A percentile compares a stretch with the other conserved stretches of the same genome.
Conservation (phyloP, 2,797 vertebrate species). For the Limosa lapponica region DNA sequence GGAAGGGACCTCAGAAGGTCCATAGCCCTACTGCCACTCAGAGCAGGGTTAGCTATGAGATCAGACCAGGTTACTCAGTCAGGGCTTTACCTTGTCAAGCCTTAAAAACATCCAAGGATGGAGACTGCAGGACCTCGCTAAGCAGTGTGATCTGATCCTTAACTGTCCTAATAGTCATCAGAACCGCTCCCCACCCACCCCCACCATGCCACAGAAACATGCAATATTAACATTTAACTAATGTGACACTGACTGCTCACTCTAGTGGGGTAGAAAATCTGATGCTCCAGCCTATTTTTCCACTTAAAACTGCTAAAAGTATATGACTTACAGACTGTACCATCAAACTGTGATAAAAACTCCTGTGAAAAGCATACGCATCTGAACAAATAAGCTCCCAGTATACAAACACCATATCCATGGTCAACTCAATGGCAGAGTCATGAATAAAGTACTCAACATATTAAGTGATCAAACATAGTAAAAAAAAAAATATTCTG, state of each 20-base stretch:
- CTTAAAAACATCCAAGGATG: background rate
- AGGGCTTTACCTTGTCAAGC: background rate
- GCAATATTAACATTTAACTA: background rate
- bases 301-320: background rate
- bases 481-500: background rate
- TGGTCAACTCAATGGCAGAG: background rate
- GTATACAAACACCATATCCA: background rate
- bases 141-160: background rate
- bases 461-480: background rate
- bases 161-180: background rate
- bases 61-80: background rate
- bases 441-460: background rate
- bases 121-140: background rate
- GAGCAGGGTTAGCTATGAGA: background rate
- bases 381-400: background rate
- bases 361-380: background rate
- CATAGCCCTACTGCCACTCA: background rate
- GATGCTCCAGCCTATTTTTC: background rate
- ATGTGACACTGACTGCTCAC: rapidly evolving
- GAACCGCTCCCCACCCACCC: background rate
- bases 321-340: background rate
- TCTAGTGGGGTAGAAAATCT: background rate
- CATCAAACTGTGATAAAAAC: background rate
- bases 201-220: background rate
- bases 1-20: background rate